Base-by-base conservation (phyloP, 2,888 invertebrate genomes). In the Gymnosoma rotundatum region DNA sequence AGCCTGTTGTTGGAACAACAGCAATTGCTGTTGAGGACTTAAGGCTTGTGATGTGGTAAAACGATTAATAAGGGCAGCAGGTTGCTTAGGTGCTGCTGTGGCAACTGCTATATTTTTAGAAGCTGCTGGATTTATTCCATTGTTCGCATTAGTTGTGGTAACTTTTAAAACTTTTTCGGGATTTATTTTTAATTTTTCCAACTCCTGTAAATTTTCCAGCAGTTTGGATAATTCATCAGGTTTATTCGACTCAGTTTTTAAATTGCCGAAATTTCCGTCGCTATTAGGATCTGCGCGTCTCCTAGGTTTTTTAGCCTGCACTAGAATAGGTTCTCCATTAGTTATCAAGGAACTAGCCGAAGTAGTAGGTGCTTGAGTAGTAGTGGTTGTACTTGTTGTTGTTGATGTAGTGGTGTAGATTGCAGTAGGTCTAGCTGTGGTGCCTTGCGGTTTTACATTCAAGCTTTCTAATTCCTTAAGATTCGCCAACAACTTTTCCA, bases 401-500 rank as follows among this genome's bases (percentile, higher is more conserved):
- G 14, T 48, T 1, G 48, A 2, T 3, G 78, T 85, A 0, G 85
- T 70, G 0, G 64, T 60, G 0, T 64, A 61, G 0, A 76, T 83
- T 36, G 86, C 78, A 4, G 67, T 75, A 2, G 78, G 54, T 1
- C 54, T 81, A 5, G 64, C 6, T 42, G 78, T 83, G 45, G 86
- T 80, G 3, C 78, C 58, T 21, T 10, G 56, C 67, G 87, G 50
- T 61, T 78, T 86, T 25, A 87, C 88, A 78, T 91, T 90, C 10
- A 91, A 76, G 0, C 90, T 88, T 61, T 91, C 91, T 21, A 91
- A 63, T 61, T 91, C 90, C 32, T 89, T 89, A 1, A 94, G 91
- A 50, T 94, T 93, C n/a, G 92, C 91, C 32, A 93, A 87, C 6
- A 94, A 88, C 86, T 93, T 92, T 54, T 92, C 92, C 21, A 94